These are phyloP conservation scores for Cheiracanthium punctorium DNA, from an alignment of 2,888 invertebrate species.

Conservation along the genomic window DNA sequence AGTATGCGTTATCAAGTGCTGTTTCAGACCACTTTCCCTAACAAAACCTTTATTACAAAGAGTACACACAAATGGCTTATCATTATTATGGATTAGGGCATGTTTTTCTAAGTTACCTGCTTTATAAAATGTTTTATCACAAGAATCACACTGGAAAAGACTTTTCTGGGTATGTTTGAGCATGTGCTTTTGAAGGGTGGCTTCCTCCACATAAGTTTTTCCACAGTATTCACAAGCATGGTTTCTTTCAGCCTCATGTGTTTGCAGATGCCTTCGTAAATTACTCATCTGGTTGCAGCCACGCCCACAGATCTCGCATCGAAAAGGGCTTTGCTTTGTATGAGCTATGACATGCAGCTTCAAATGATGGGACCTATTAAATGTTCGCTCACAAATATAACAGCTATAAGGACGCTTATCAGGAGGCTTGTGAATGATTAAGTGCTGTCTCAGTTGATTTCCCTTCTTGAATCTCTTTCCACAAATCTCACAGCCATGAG, in stretches of 20 bases:
- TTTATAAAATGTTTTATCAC: conserved; percentile 65
- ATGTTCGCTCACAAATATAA: conserved; percentile 61
- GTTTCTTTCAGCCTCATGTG: conserved; percentile 50
- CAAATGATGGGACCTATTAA: conserved; percentile 60
- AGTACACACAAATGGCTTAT: conserved; percentile 47
- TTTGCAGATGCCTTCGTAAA: conserved; percentile 51
- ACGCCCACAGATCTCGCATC: conserved; percentile 61
- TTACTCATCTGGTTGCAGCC: conserved; percentile 67
- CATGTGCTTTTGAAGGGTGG: conserved; percentile 51
- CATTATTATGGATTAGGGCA: conserved; percentile 47
- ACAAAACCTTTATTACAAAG: conserved; percentile 60
- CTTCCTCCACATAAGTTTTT: conserved; percentile 54
- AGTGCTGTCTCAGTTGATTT: conserved; percentile 59
- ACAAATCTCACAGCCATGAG: conserved; percentile 59
- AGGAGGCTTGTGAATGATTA: conserved; percentile 58
- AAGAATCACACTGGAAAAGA: conserved; percentile 50
- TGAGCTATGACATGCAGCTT: conserved; percentile 63
- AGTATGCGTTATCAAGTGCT: conserved; percentile 52
- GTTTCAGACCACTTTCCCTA: conserved; percentile 55
- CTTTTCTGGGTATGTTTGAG: conserved; percentile 55
- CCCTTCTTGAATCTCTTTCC: conserved; percentile 64
- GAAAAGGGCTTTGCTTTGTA: conserved; percentile 61
- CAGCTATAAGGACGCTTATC: conserved; percentile 62
- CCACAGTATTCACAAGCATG: conserved; percentile 57
- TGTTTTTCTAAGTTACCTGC: conserved; percentile 59